Percentiles rank a stretch among this genome's conserved stretches.
phyloP scores from a whole-genome alignment of 2,113 vertebrate species.

The Silurus asotus region DNA sequence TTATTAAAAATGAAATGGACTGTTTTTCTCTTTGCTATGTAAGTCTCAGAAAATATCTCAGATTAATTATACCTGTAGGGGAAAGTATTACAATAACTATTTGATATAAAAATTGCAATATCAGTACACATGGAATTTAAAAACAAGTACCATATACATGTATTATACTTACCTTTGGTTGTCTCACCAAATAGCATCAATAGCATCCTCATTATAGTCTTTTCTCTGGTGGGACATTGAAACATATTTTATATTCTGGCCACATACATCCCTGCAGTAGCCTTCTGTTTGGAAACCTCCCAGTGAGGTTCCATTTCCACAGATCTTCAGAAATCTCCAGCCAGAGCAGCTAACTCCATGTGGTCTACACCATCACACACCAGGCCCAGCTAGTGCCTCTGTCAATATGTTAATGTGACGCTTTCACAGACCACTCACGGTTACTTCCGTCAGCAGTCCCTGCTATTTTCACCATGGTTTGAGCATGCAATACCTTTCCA shows the following conservation, averaged over 20 bases:
- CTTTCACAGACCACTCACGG: slow-evolving; percentile 55
- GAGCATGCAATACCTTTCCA: slow-evolving; percentile 30
- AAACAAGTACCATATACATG: background rate
- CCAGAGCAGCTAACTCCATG: slow-evolving; percentile 68
- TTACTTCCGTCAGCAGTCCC: slow-evolving; percentile 37
- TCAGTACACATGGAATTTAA: background rate
- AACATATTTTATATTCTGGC: slow-evolving; percentile 69
- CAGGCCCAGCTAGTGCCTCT: slow-evolving; percentile 64
- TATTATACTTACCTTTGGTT: background rate
- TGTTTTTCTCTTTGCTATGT: background rate
- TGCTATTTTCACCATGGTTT: slow-evolving; percentile 46
- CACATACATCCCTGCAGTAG: slow-evolving; percentile 64
- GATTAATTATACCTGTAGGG: background rate
- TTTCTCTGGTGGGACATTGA: slow-evolving; percentile 55
- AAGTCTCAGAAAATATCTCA: background rate
- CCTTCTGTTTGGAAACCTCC: slow-evolving; percentile 68
- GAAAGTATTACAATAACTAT: background rate
- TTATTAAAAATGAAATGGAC: too few relatives aligned
- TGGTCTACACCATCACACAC: slow-evolving; percentile 66
- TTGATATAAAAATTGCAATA: background rate
- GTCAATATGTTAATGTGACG: slow-evolving; percentile 75
- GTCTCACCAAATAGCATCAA: slow-evolving; percentile 28
- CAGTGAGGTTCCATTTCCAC: slow-evolving; percentile 70
- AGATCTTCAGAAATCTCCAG: slow-evolving; percentile 69
- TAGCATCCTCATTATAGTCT: slow-evolving; percentile 53